Evolutionary conservation across 2,797 vertebrate species (phyloP).

Genomic region (Bufotes viridis): DNA sequence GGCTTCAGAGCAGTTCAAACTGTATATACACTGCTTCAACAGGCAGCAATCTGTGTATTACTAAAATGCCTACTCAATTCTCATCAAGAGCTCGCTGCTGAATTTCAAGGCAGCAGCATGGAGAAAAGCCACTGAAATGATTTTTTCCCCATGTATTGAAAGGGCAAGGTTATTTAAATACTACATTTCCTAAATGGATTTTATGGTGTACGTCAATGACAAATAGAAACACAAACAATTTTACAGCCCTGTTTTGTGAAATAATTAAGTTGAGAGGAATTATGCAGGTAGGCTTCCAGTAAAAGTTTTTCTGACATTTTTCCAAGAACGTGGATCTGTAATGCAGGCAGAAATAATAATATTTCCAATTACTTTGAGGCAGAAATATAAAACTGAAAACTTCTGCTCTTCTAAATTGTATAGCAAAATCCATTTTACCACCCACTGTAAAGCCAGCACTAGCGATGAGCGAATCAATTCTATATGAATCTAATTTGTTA

Average conservation of each 20-base stretch:
- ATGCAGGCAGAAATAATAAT: not conserved
- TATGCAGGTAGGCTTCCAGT: conserved; percentile 2
- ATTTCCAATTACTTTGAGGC: too few species aligned
- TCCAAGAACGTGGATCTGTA: not conserved
- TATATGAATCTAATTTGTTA: too few species aligned
- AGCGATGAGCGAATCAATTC: too few species aligned
- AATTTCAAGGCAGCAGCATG: conserved; percentile 11
- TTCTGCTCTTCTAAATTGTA: too few species aligned
- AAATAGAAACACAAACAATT: conserved; percentile 42
- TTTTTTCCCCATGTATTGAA: not conserved
- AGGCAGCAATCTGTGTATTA: not conserved
- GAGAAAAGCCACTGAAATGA: conserved; percentile 16
- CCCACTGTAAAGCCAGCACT: too few species aligned
- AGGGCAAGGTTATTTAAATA: conserved; percentile 48
- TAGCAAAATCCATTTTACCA: too few species aligned
- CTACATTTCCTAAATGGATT: conserved; percentile 34
- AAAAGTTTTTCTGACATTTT: not conserved
- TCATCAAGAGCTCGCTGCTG: conserved; percentile 8
- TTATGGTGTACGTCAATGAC: conserved; percentile 30
- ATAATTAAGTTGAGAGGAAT: conserved; percentile 22
- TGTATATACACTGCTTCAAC: not conserved
- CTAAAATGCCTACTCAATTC: conserved; percentile 22
- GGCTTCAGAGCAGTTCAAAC: not conserved
- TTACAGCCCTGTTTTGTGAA: not conserved
- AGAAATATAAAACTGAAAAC: too few species aligned